These are phyloP conservation scores for Drosophila dunni DNA, from an alignment of 1,140 invertebrate genomes.

Conservation along the genomic window DNA sequence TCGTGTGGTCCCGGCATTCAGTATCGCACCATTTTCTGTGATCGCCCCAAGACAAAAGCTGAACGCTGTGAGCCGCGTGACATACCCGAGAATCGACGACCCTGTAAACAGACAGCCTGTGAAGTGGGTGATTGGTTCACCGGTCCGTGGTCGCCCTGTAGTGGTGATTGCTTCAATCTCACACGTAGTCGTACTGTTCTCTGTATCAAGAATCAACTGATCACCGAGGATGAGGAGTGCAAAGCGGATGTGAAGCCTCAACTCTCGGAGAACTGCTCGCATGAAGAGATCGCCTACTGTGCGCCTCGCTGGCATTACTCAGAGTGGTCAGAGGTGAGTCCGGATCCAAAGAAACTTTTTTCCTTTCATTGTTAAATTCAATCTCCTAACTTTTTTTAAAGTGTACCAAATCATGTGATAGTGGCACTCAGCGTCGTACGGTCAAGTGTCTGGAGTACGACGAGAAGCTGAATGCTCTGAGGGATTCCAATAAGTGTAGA, in stretches of 20 bases:
- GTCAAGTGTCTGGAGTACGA: conserved; percentile 87
- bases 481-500: conserved; percentile 85
- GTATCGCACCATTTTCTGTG: conserved; percentile 82
- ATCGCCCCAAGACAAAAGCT: conserved; percentile 83
- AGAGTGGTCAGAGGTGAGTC: conserved; percentile 87
- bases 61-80: conserved; percentile 87
- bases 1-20: conserved; percentile 74
- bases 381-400: conserved; percentile 43
- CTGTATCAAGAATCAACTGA: conserved; percentile 85
- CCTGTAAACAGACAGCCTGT: conserved; percentile 87
- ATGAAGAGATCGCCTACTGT: conserved; percentile 85
- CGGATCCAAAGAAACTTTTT: not conserved
- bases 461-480: conserved; percentile 75
- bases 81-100: conserved; percentile 87
- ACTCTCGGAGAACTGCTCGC: conserved; percentile 83
- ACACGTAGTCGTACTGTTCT: conserved; percentile 85
- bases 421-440: conserved; percentile 87
- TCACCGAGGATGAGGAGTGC: conserved; percentile 84
- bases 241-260: conserved; percentile 71
- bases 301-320: conserved; percentile 87
- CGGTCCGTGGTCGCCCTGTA: conserved; percentile 88
- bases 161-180: conserved; percentile 84
- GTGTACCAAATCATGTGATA: conserved; percentile 87
- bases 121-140: conserved; percentile 88
- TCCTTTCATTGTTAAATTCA: not conserved